Conservation (phyloP, 2,888 invertebrate genomes). For the Caenorhabditis macrosperma region DNA sequence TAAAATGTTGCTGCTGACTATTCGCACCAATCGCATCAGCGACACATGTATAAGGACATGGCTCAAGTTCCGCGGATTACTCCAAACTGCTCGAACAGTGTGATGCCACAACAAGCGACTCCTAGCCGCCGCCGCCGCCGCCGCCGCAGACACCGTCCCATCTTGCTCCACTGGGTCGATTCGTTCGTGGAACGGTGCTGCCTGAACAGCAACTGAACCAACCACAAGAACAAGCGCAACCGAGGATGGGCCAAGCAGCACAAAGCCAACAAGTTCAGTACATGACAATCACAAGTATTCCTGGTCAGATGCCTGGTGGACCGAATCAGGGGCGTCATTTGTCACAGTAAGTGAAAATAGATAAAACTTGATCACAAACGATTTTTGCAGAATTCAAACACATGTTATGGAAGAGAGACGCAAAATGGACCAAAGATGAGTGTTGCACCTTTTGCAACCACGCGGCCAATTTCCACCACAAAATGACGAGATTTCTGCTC, state of each 20-base stretch:
- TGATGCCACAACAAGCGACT: conserved; percentile 2
- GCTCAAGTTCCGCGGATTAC: conserved; percentile 27
- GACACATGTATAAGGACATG: conserved; percentile 8
- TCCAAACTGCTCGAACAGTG: conserved; percentile 3
- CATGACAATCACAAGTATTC: too few relatives aligned
- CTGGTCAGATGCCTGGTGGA: too few relatives aligned
- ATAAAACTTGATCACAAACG: too few relatives aligned
- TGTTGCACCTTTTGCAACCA: conserved; percentile 10
- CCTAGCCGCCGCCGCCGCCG: too few relatives aligned
- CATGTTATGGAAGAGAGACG: not conserved
- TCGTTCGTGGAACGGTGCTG: conserved; percentile 18
- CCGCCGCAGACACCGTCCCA: conserved; percentile 18
- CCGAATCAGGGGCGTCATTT: too few relatives aligned
- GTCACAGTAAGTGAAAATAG: too few relatives aligned
- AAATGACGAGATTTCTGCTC: not conserved
- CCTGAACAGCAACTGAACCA: not conserved
- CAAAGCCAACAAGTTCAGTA: not conserved
- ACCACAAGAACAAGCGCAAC: conserved; percentile 3
- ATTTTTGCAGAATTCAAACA: not conserved
- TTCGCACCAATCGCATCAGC: conserved; percentile 7
- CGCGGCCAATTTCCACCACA: conserved; percentile 28
- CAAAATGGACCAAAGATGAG: not conserved
- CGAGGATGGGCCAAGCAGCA: not conserved
- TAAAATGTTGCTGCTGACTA: conserved; percentile 43
- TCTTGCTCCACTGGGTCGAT: conserved; percentile 33